Evolutionary conservation across 2,113 vertebrate species (phyloP).

Genomic region (Eidolon helvum): DNA sequence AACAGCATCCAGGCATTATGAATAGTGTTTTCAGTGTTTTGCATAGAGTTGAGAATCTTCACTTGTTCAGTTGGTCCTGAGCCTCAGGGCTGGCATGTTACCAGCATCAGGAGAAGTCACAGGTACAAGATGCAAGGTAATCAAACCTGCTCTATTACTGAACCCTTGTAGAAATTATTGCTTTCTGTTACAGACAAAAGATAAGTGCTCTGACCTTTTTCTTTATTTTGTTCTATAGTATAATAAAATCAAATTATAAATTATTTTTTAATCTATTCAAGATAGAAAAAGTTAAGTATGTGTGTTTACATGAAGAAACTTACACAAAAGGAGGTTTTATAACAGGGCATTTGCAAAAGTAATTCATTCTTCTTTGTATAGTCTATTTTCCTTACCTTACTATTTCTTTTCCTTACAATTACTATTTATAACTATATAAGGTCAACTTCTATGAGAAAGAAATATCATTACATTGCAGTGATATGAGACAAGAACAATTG

Average conservation of each 20-base stretch:
- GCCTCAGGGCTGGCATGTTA: neutral
- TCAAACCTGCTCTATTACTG: rapidly evolving
- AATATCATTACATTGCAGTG: neutral
- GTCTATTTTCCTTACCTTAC: neutral
- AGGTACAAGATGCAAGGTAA: rapidly evolving
- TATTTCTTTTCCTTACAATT: neutral
- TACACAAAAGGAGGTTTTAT: neutral
- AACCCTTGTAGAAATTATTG: rapidly evolving
- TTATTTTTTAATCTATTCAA: neutral
- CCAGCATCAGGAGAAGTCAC: rapidly evolving
- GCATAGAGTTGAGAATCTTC: neutral
- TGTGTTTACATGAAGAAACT: neutral
- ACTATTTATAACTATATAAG: neutral
- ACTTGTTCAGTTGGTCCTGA: neutral
- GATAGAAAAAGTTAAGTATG: neutral
- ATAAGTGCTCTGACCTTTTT: rapidly evolving
- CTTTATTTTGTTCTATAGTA: neutral
- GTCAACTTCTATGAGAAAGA: neutral
- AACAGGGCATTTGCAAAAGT: neutral
- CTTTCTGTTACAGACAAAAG: rapidly evolving
- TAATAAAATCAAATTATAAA: neutral
- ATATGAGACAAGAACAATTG: neutral
- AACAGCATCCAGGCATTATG: neutral
- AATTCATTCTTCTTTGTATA: neutral
- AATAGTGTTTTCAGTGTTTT: neutral